Base-by-base conservation (phyloP, 2,113 vertebrate species). In the Gambusia holbrooki region DNA sequence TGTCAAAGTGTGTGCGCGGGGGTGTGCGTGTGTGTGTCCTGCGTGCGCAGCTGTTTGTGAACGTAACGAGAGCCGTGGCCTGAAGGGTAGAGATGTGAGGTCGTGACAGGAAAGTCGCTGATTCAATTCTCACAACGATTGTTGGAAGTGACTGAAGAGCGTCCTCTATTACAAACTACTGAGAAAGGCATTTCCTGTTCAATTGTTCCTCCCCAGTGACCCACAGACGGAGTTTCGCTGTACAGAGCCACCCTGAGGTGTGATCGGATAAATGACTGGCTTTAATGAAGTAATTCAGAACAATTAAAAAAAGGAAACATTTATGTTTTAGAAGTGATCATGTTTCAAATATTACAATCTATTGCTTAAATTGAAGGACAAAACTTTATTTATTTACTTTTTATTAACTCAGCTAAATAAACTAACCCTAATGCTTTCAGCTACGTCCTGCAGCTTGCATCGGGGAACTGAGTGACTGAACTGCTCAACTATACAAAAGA, bases 51-150 rank as follows among this genome's bases (percentile, higher is more conserved):
- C 15, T 32, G 9, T 35, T 65, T 37, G 66, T 42, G 68, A 27
- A 12, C 63, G 27, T 12, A 33, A 1, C 19, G 22, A 22, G n/a
- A 63, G 37, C 0, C 9, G 27, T 80, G 61, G 64, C 71, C 42
- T 75, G 51, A 61, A 72, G 77, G 69, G 72, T 45, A 27, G 48
- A 77, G 19, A 74, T 68, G 29, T 69, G 67, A 40, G 28, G 51
- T 81, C 37, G 66, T 68, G 68, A 69, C 71, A 62, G 32, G 73
- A 75, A 76, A 42, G 62, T 61, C 3, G 0, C 42, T 14, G 33
- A 69, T 63, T 78, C 69, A 61, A 65, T 74, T 66, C 72, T 45
- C 22, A 73, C 40, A 64, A 12, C 45, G 1, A 63, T 84, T 82
- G 66, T 64, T 42, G 30, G 54, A 83, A 73, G 66, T 67, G 62